Base-by-base conservation (phyloP, 2,797 vertebrate species). In the Notolabrus celidotus region DNA sequence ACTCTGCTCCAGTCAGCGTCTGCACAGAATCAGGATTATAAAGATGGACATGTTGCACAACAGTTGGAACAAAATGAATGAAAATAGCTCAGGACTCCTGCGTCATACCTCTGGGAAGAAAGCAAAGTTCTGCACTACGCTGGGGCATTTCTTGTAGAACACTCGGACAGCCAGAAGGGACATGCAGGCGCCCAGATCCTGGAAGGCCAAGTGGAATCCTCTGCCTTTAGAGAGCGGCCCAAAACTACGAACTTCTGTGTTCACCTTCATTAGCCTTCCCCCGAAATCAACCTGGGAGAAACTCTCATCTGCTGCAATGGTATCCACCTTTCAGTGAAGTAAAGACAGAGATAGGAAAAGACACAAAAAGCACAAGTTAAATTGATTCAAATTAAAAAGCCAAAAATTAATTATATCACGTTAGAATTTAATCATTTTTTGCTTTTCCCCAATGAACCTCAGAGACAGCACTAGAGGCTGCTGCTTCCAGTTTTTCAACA, bases 271-370 rank as follows among this genome's bases (percentile, higher is more conserved):
- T 65, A 99, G 87, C 67, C 97, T 94, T 49, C 97, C 98, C 6
- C 97, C 97, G n/a, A 99, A 98, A 88, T 99, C 98, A 34, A 98
- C 97, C 90, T 99, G 97, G 39, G 97, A 98, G 92, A 99, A 99
- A 89, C 98, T 99, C 92, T 99, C 97, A 12, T 99, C 98, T 27
- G 97, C 97, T 54, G 98, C 98, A 12, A 99, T 99, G n/a, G 98
- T 99, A 94, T 99, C 98, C 71, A 99, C 97, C 94, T 99, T 58
- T 20, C 9, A 68, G 19, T 19, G 23, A 53, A 5, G 1, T 3
- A 54, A 0, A 61, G 27, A 23, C 11, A 47, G 14, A 39, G 27
- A 29, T 10, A 34, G 22, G 14, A 34, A 22, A 34, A 15, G 10
- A 5, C 0, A 43, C n/a, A 17, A 46, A 58, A 9, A 49, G 2